A percentile compares a stretch with the other conserved stretches of the same genome.
phyloP scores from a whole-genome alignment of 1,140 invertebrate species.

The Neodiprion pinetum region DNA sequence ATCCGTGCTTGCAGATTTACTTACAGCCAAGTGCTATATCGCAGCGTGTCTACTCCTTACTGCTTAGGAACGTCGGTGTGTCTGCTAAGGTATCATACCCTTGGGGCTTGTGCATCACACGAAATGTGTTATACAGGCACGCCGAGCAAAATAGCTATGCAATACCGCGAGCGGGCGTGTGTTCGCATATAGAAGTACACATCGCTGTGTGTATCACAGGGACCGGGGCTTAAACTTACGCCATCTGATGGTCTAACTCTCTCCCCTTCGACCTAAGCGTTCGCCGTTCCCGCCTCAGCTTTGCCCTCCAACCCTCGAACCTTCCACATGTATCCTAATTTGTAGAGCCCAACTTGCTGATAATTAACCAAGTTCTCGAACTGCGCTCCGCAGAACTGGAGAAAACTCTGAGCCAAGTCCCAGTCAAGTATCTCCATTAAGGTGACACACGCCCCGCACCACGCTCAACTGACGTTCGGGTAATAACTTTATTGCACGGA shows the following conservation, averaged over 20 bases:
- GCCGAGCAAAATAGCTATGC: neutral
- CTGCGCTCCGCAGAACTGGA: neutral
- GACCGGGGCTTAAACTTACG: neutral
- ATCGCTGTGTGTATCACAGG: neutral
- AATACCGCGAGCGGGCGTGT: neutral
- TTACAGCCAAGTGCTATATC: neutral
- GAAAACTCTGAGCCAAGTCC: constrained; percentile 3
- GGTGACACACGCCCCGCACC: neutral
- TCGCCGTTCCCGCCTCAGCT: neutral
- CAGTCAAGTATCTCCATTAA: constrained; percentile 5
- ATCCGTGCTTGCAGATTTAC: constrained; percentile 4
- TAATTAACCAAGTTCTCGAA: constrained; percentile 3
- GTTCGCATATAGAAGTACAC: neutral
- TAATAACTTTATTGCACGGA: neutral
- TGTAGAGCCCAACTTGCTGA: constrained; percentile 4
- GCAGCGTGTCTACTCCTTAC: neutral
- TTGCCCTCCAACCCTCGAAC: neutral
- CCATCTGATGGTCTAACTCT: neutral
- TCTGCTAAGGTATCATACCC: neutral
- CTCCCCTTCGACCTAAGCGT: neutral
- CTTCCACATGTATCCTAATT: constrained; percentile 7
- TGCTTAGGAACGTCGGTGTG: neutral
- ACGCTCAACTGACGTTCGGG: neutral
- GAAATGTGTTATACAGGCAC: neutral
- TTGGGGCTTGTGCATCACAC: neutral